phyloP scores from a whole-genome alignment of 1,140 invertebrate genomes.

The Drosophila willistoni region DNA sequence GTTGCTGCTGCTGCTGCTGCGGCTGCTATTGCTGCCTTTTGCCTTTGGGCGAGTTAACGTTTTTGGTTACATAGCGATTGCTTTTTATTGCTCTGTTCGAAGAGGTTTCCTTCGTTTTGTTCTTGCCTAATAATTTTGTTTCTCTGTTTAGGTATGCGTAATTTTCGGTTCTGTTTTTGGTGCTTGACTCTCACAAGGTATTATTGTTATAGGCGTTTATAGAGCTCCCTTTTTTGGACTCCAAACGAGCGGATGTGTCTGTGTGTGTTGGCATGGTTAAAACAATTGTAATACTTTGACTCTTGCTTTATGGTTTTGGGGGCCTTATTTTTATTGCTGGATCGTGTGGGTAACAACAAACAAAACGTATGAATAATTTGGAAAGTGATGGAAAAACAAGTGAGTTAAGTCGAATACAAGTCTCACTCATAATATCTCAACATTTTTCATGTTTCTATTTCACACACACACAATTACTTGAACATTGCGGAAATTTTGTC shows the following conservation, averaged over 20 bases:
- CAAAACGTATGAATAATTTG: neutral
- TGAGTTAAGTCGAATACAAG: neutral
- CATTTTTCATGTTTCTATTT: neutral
- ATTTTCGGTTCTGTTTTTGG: constrained; percentile 62
- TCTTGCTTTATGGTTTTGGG: constrained; percentile 17
- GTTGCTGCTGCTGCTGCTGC: constrained; percentile 16
- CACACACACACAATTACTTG: neutral
- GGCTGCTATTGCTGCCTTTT: constrained; percentile 31
- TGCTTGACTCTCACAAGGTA: constrained; percentile 2
- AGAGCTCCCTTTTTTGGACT: constrained; percentile 31
- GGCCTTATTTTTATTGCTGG: constrained; percentile 14
- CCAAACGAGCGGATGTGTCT: neutral
- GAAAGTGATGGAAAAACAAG: constrained; percentile 6
- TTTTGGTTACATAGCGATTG: constrained; percentile 70
- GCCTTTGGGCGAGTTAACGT: constrained; percentile 50
- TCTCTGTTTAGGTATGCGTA: constrained; percentile 63
- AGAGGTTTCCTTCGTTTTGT: constrained; percentile 3
- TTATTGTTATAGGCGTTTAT: constrained; percentile 30
- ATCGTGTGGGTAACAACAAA: constrained; percentile 16
- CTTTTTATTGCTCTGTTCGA: constrained; percentile 61
- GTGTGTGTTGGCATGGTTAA: constrained; percentile 10
- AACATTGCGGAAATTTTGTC: constrained; percentile 7
- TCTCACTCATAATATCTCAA: too few species aligned
- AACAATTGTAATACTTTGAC: constrained; percentile 12
- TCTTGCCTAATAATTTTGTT: constrained; percentile 64